Base-by-base conservation (phyloP, 2,797 vertebrate species). In the Molossus molossus region DNA sequence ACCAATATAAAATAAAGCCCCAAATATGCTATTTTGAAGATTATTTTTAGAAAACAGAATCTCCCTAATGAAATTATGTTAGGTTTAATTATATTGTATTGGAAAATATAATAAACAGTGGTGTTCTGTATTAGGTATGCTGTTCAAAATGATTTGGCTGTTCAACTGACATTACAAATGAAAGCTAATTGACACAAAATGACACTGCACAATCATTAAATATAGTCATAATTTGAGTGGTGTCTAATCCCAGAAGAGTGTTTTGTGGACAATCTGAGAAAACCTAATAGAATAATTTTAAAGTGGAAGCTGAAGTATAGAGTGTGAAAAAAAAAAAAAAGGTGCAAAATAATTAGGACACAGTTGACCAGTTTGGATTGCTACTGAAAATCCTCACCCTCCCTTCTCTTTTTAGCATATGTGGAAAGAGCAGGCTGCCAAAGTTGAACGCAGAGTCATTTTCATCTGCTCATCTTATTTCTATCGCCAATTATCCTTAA, bases 401-500 rank as follows among this genome's bases (percentile, higher is more conserved):
- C 48, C 62, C 25, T 76, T 79, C 86, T 95, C 27, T 85, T 67
- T 17, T 18, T n/a, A 90, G 27, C 0, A 1, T 45, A 73, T 1
- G n/a, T 48, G 87, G 72, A 94, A 97, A 97, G 50, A 97, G 27
- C 73, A 96, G 97, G 18, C 94, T 98, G 97, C 91, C 96, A 81
- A 94, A 94, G 55, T 94, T 87, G 96, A 95, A 83, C 83, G 65
- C 77, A 94, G 65, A 97, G 20, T 45, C 94, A 94, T 98, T 98
- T 97, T 98, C 97, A 97, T 98, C 97, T 97, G 94, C 96, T 98
- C 91, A 60, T 97, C 98, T 98, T 97, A 97, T 97, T 98, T 98
- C 94, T 96, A 96, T 97, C 98, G 97, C 97, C 97, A 98, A 97
- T 98, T 98, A 98, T 95, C 97, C 96, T 97, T 98, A 98, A 98